Conservation (phyloP, 2,113 vertebrate genomes). For the Seriola rivoliana region DNA sequence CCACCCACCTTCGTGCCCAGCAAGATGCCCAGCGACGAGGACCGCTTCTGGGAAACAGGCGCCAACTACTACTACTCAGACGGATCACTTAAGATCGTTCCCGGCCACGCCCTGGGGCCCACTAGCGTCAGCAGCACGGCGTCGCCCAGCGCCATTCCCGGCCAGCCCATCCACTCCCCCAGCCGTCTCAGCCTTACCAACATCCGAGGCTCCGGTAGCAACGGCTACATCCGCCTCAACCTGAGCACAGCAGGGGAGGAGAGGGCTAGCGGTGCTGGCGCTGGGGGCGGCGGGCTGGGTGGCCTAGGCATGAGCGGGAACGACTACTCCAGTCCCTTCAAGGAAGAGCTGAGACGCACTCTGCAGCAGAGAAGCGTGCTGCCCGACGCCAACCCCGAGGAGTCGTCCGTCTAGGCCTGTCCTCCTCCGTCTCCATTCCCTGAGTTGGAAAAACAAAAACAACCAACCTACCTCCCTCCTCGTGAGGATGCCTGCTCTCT, state of each 20-base stretch:
- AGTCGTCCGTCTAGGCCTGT: constrained; percentile 91
- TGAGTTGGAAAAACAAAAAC: constrained; percentile 69
- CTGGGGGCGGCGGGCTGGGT: constrained; percentile 83
- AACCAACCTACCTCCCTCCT: constrained; percentile 87
- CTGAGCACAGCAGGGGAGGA: constrained; percentile 90
- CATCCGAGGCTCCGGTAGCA: constrained; percentile 91
- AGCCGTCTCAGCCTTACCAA: constrained; percentile 93
- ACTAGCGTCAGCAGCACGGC: constrained; percentile 84
- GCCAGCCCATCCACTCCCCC: constrained; percentile 94
- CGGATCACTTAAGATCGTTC: constrained; percentile 96
- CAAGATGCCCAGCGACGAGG: constrained; percentile 88
- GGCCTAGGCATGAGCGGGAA: constrained; percentile 79
- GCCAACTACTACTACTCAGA: constrained; percentile 95
- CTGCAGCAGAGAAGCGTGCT: constrained; percentile 93
- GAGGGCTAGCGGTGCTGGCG: constrained; percentile 87
- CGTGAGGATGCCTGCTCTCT: constrained; percentile 75
- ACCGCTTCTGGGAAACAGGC: constrained; percentile 95
- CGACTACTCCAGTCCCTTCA: constrained; percentile 87
- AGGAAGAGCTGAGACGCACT: constrained; percentile 87
- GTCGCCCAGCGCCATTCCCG: constrained; percentile 89
- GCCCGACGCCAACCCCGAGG: constrained; percentile 96
- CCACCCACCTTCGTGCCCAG: constrained; percentile 91
- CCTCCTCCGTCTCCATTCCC: constrained; percentile 33
- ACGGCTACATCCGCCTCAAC: constrained; percentile 96
- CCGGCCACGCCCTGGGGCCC: constrained; percentile 91